Base-by-base conservation (phyloP, 1,140 invertebrate species). In the Drosophila prosaltans region DNA sequence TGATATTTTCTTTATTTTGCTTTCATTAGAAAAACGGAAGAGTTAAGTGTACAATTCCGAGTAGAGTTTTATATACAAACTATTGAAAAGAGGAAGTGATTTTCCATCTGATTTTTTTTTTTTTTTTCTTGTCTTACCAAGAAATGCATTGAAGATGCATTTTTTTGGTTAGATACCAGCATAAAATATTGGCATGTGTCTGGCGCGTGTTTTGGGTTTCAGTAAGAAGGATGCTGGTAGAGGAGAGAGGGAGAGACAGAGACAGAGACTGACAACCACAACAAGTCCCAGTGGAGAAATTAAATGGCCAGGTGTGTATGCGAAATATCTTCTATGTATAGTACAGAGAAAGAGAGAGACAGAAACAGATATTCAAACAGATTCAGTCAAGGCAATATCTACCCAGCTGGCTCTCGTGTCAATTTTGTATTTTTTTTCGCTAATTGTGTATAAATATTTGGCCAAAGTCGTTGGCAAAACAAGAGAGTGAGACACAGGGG, bases 401-500 rank as follows among this genome's bases (percentile, higher is more conserved):
- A 28, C 8, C 21, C 61, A 72, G 64, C 73, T 74, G 65, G 66
- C 45, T 43, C 83, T 86, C 83, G 80, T 89, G 82, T 77, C 80
- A 78, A 1, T 26, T 51, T 4, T 51, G 9, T 8, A 7, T 51
- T 6, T 48, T 79, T 83, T 81, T 88, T n/a, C 84, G 84, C 83
- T 88, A 88, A 88, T 88, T 88, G 83, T 88, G 77, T 88, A 77
- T 88, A 88, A 88, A 88, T 88, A 86, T 86, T 79, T 86, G 83
- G 76, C 55, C 69, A 74, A 43, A 51, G 21, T 51, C 24, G 45
- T 51, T 51, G 45, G 45, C 45, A 62, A 77, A 51, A 77, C 41
- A 59, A 62, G 11, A 21, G 30, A 26, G 36, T 3, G 3, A 32
- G 16, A 16, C 16, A 16, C 16, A 16, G 36, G 21, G 2, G 45